Evolutionary conservation across 2,797 vertebrate species (phyloP), one percentile per base, ranked within the genome.

Genomic region (Fistularia commersonii): DNA sequence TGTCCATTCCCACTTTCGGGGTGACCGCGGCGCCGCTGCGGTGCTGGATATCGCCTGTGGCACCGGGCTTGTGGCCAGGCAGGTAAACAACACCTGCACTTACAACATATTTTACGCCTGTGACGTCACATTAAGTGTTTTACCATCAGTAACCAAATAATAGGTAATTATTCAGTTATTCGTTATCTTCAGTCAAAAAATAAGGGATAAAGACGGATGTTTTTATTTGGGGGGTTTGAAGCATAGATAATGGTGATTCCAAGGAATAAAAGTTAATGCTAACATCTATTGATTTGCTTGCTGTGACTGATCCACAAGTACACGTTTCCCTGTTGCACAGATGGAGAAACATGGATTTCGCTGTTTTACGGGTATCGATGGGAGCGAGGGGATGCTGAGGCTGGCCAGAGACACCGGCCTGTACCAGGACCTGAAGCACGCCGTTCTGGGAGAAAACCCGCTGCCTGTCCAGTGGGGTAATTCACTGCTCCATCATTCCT

Each of bases 11-110:
- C 76, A 87, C 63, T 90, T 91, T 63, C 66, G 44, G 0, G 71
- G 72, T 3, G 76, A 82, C 0, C 74, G 73, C 8, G 83, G 76
- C 0, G 57, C 49, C 4, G 88, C 90, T 2, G 31, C 84, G 32
- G 85, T 98, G 54, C 77, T 98, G 63, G 94, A 98, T 31, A 91
- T 96, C 60, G 93, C 92, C 11, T 96, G 95, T 76, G 95, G 93
- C n/a, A 96, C 95, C 1, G 95, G 94, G 52, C 80, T 95, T 1
- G 92, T 92, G 47, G 90, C 91, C 49, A 75, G 77, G 15, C 84
- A 92, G 90, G 94, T 93, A 48, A 36, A 55, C 11, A 45, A 32
- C 8, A 12, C 8, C 5, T 11, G 6, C 2, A 12, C 1, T 5
- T 12, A 8, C 2, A 41, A 11, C 39, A 23, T 23, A 23, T 23